These are phyloP conservation scores for Nyctereutes procyonoides DNA, from an alignment of 2,113 vertebrate species.

Conservation along the genomic window DNA sequence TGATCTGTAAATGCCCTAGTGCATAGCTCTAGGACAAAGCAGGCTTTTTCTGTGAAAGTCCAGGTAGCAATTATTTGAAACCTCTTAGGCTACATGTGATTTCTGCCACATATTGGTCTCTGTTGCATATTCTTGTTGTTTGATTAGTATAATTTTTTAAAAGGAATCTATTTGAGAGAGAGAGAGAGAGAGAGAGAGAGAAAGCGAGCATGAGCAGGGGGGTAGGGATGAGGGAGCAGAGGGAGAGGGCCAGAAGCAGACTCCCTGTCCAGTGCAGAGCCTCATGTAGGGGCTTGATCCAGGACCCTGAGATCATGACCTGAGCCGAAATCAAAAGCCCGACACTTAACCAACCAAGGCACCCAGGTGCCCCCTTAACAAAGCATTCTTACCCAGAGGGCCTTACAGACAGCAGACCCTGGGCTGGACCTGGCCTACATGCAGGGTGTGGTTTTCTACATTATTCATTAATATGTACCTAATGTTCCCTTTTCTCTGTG, in stretches of 20 bases:
- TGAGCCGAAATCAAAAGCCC: not conserved
- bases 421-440: not conserved
- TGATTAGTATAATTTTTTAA: not conserved
- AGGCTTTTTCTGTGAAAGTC: not conserved
- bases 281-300: not conserved
- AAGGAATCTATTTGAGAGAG: not conserved
- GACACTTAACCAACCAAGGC: not conserved
- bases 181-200: not conserved
- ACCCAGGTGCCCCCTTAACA: not conserved
- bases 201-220: not conserved
- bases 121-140: not conserved
- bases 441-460: not conserved
- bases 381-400: not conserved
- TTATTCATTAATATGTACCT: not conserved
- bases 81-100: not conserved
- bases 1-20: accelerated
- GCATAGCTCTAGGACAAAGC: not conserved
- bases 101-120: not conserved
- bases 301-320: not conserved
- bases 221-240: not conserved
- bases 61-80: not conserved
- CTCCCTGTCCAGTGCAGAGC: not conserved
- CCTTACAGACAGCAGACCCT: not conserved
- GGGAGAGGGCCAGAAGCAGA: not conserved
- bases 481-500: not conserved